Evolutionary conservation across 2,113 vertebrate species (phyloP).

Genomic region (Gorsachius goisagi): DNA sequence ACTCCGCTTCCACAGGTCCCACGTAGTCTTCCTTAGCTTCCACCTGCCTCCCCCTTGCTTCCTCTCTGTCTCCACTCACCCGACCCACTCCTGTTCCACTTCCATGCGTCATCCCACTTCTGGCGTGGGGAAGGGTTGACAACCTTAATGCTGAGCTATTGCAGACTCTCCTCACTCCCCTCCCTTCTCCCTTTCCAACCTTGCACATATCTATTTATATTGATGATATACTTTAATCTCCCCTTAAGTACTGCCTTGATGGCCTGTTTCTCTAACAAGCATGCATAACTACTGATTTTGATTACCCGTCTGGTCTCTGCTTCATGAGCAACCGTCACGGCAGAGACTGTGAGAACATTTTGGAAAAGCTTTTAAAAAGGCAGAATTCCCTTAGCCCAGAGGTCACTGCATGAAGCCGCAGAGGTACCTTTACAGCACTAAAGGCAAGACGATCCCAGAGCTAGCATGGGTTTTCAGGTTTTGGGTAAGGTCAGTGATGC

Average conservation of each 20-base stretch:
- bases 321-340: not conserved
- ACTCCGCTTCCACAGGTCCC: constrained; percentile 33
- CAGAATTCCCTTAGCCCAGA: not conserved
- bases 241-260: constrained; percentile 20
- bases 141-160: not conserved
- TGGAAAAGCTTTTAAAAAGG: not conserved
- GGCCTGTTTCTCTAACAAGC: constrained; percentile 34
- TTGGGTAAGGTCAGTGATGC: not conserved
- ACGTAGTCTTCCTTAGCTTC: not conserved
- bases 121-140: not conserved
- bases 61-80: not conserved
- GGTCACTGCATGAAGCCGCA: not conserved
- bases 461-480: not conserved
- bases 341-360: not conserved
- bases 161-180: not conserved
- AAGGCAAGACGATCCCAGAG: not conserved
- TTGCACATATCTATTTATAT: constrained; percentile 20
- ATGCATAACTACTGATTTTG: constrained; percentile 9
- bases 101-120: not conserved
- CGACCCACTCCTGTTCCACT: constrained; percentile 27
- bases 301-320: not conserved
- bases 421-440: not conserved
- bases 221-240: constrained; percentile 18
- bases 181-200: not conserved
- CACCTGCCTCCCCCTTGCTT: constrained; percentile 29